These are phyloP conservation scores for Willowsia nigromaculata DNA, from an alignment of 2,888 invertebrate genomes.

Conservation along the genomic window DNA sequence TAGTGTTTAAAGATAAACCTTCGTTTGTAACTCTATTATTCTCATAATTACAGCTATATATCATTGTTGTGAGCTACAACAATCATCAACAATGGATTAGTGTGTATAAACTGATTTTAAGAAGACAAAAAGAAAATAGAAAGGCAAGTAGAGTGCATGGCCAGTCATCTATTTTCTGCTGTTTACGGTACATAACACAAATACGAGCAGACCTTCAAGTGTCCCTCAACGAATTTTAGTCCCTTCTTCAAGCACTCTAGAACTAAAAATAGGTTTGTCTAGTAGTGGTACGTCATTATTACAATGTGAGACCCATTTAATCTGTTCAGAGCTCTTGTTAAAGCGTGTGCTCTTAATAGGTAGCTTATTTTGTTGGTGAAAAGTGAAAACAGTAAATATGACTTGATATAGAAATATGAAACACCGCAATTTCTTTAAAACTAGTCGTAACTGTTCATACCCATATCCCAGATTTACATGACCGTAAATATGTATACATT, in stretches of 20 bases:
- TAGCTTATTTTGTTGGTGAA: neutral
- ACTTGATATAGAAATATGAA: neutral
- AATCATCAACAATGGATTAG: neutral
- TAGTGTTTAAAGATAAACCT: neutral
- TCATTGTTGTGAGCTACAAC: neutral
- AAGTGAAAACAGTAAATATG: neutral
- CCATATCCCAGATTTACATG: neutral
- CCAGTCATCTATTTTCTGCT: neutral
- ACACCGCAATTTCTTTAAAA: neutral
- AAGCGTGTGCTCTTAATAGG: neutral
- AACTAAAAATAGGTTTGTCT: neutral
- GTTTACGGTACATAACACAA: slow-evolving; percentile 15
- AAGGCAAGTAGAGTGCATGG: neutral
- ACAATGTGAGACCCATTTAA: neutral
- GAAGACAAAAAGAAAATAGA: neutral
- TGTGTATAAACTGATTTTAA: neutral
- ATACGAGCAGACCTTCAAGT: slow-evolving; percentile 42
- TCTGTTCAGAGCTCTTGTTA: neutral
- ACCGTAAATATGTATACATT: neutral
- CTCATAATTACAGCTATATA: neutral
- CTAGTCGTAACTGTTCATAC: neutral
- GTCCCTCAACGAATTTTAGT: slow-evolving; percentile 16
- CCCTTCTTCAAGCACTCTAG: neutral
- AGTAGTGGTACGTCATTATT: neutral
- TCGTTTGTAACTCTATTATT: neutral